Percentiles rank a stretch among this genome's conserved stretches.
phyloP scores from a whole-genome alignment of 2,797 vertebrate species.

The Steatocranus sp. region DNA sequence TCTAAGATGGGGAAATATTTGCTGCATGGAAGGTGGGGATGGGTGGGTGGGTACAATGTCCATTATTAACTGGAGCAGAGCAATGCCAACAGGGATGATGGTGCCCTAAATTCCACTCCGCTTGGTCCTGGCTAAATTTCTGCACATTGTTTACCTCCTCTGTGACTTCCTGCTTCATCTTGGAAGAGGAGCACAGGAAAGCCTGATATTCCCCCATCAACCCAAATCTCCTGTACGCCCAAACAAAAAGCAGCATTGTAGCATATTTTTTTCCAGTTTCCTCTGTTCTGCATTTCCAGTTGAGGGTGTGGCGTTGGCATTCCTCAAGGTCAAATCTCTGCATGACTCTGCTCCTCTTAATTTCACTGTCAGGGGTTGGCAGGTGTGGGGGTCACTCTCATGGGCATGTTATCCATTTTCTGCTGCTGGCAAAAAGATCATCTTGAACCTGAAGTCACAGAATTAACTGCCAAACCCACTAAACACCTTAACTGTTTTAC shows the following conservation, averaged over 20 bases:
- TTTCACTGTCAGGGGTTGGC: conserved; percentile 10
- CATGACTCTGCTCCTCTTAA: conserved; percentile 56
- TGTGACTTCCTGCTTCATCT: conserved; percentile 80
- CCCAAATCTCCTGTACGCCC: conserved; percentile 19
- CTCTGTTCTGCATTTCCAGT: conserved; percentile 49
- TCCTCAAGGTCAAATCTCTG: conserved; percentile 69
- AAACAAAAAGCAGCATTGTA: conserved; percentile 78
- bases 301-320: conserved; percentile 55
- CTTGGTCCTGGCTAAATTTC: conserved; percentile 57
- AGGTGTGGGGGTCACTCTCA: conserved; percentile 26
- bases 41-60: conserved; percentile 31
- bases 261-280: conserved; percentile 75
- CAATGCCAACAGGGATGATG: conserved; percentile 72
- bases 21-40: conserved; percentile 15
- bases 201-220: conserved; percentile 51
- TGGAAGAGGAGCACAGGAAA: conserved; percentile 77
- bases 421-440: conserved; percentile 36
- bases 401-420: conserved; percentile 65
- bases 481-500: conserved; percentile 42
- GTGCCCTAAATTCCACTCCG: conserved; percentile 59
- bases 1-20: conserved; percentile 13
- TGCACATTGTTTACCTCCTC: conserved; percentile 74
- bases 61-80: conserved; percentile 64
- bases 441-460: conserved; percentile 21
- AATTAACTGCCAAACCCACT: conserved; percentile 8